Conservation (phyloP, 2,888 invertebrate species). For the Beris morrisii region DNA sequence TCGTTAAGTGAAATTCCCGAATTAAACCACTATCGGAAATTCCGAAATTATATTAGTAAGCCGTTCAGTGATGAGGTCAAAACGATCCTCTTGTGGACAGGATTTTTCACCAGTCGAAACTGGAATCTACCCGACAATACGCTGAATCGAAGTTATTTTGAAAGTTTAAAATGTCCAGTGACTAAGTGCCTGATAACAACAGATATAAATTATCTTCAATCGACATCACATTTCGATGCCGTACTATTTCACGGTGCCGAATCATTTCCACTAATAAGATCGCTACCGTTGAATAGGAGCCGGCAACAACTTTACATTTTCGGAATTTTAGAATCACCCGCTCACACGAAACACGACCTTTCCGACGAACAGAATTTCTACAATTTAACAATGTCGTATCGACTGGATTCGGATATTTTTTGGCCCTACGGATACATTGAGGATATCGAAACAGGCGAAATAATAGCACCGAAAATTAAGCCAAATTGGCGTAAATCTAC, state of each 20-base stretch:
- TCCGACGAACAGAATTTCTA: slow-evolving; percentile 56
- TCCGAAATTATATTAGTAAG: slow-evolving; percentile 2
- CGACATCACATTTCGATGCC: slow-evolving; percentile 57
- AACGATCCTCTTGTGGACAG: slow-evolving; percentile 50
- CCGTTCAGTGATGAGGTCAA: slow-evolving; percentile 37
- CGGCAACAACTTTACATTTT: slow-evolving; percentile 59
- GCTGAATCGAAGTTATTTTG: slow-evolving; percentile 4
- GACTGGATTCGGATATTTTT: slow-evolving; percentile 58
- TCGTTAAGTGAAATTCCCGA: background rate
- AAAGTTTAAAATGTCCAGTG: slow-evolving; percentile 48
- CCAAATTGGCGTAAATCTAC: slow-evolving; percentile 46
- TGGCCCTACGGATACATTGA: slow-evolving; percentile 55
- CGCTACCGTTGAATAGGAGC: slow-evolving; percentile 52
- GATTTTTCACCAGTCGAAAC: slow-evolving; percentile 48
- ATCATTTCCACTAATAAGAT: slow-evolving; percentile 47
- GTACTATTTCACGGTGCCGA: slow-evolving; percentile 60
- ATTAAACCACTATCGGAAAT: slow-evolving; percentile 1
- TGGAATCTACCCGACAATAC: slow-evolving; percentile 43
- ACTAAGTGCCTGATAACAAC: slow-evolving; percentile 58
- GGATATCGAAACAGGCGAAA: slow-evolving; percentile 45
- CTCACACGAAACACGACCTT: slow-evolving; percentile 51
- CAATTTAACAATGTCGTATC: slow-evolving; percentile 63
- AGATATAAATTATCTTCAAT: slow-evolving; percentile 48
- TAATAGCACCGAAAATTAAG: slow-evolving; percentile 46
- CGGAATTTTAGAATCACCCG: slow-evolving; percentile 57